Conservation (phyloP, 2,797 vertebrate species). For the Pangasius mekongensis region DNA sequence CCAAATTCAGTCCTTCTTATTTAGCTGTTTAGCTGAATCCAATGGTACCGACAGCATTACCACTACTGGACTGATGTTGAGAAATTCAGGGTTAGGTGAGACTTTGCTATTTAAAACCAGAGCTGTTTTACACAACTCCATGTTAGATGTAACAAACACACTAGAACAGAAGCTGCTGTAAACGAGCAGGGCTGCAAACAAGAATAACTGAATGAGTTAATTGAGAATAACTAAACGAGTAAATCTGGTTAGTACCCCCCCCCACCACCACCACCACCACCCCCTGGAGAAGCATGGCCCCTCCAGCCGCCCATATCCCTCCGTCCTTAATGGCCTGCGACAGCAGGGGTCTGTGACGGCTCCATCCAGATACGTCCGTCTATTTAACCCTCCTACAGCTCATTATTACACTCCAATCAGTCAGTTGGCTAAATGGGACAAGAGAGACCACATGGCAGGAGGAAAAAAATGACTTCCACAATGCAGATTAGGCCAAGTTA, state of each 20-base stretch:
- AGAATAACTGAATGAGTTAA: slow-evolving; percentile 47
- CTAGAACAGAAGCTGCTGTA: not conserved
- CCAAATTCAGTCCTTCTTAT: not conserved
- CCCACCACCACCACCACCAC: not conserved
- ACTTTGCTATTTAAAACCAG: not conserved
- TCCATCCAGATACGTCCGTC: slow-evolving; percentile 31
- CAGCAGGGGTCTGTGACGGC: slow-evolving; percentile 33
- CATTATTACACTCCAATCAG: slow-evolving; percentile 43
- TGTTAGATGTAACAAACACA: not conserved
- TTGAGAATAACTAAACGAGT: slow-evolving; percentile 47
- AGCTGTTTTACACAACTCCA: not conserved
- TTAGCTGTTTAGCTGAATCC: not conserved
- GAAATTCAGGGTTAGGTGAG: not conserved
- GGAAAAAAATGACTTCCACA: not conserved
- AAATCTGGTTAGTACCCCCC: slow-evolving; percentile 42
- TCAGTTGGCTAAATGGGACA: slow-evolving; percentile 41
- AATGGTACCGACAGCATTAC: not conserved
- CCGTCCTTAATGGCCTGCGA: slow-evolving; percentile 41
- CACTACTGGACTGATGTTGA: not conserved
- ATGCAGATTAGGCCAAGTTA: not conserved
- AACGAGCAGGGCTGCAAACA: slow-evolving; percentile 20
- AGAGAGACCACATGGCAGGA: slow-evolving; percentile 27
- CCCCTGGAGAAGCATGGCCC: slow-evolving; percentile 28
- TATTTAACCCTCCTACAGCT: slow-evolving; percentile 46
- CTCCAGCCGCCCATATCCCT: slow-evolving; percentile 21